Base-by-base conservation (phyloP, 2,888 invertebrate genomes). In the Perizoma affinitatum region DNA sequence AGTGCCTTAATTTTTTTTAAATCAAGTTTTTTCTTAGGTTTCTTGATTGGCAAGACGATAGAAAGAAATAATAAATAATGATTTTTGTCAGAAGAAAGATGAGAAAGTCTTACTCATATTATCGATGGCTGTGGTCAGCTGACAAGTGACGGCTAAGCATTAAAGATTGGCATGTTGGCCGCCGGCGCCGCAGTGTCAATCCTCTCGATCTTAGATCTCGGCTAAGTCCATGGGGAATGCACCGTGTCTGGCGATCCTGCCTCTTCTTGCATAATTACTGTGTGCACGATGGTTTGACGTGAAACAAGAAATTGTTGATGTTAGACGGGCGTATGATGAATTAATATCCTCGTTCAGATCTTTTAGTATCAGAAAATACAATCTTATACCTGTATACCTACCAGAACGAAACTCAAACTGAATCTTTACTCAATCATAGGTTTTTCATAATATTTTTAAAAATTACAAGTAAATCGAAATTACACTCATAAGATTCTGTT, bases 91-190 rank as follows among this genome's bases (percentile, higher is more conserved):
- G n/a, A n/a, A n/a, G n/a, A n/a, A n/a, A n/a, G n/a, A 22, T 22
- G 1, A 22, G 22, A 22, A 22, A 3, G 22, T 22, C 22, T 22
- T 22, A 22, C 22, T 22, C 3, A 22, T 22, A 38, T 38, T 38
- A 4, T 38, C 5, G 38, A 38, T 22, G 22, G 66, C 65, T 46
- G 65, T 71, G 83, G 82, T 80, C 65, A 83, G 65, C 71, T 69
- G 80, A 79, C 76, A 81, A 68, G 69, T 79, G 82, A 79, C 78
- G 80, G 71, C 70, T 58, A 66, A 61, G 58, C 62, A 60, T 58
- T 86, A 87, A 88, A 86, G 88, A 90, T 88, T 89, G 91, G 90
- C 90, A 74, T 69, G 75, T 51, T 58, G 63, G 68, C 76, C 82
- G 75, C 68, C 87, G 83, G 81, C 62, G 79, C 78, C 72, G 78